These are phyloP conservation scores for Hololepta plana DNA, from an alignment of 2,888 invertebrate genomes.

Conservation along the genomic window DNA sequence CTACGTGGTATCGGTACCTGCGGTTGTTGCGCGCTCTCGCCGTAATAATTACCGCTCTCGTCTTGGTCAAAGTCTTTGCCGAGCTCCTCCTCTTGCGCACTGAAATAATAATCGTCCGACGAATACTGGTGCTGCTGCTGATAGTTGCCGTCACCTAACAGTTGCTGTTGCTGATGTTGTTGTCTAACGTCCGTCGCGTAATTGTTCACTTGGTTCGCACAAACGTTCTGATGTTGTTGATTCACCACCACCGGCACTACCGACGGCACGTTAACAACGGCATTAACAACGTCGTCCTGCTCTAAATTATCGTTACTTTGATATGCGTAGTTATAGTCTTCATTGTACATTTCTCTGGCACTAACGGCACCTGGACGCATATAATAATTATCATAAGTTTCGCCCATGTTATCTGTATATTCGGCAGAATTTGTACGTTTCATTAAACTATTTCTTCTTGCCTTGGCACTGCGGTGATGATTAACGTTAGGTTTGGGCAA, in stretches of 20 bases:
- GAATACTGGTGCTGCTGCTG: slow-evolving; percentile 13
- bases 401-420: slow-evolving; percentile 19
- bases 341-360: slow-evolving; percentile 34
- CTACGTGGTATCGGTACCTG: slow-evolving; percentile 7
- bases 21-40: slow-evolving; percentile 12
- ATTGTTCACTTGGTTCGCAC: no score
- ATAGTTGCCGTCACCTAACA: slow-evolving; percentile 10
- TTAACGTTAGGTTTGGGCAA: slow-evolving; percentile 28
- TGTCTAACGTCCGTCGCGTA: no score
- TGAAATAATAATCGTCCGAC: slow-evolving; percentile 18
- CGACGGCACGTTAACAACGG: slow-evolving; percentile 9
- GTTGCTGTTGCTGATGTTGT: slow-evolving; percentile 5
- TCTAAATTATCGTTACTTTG: slow-evolving; percentile 44
- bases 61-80: slow-evolving; percentile 10
- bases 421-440: slow-evolving; percentile 26
- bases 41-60: slow-evolving; percentile 9
- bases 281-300: slow-evolving; percentile 14
- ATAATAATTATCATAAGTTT: slow-evolving; percentile 25
- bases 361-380: slow-evolving; percentile 23
- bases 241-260: no score
- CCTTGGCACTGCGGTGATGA: slow-evolving; percentile 21
- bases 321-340: slow-evolving; percentile 54
- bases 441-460: slow-evolving; percentile 19
- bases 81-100: slow-evolving; percentile 16
- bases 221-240: no score